Percentiles rank a stretch among this genome's conserved stretches.
Evolutionary conservation across 2,797 vertebrate genomes (phyloP).

Genomic region (Hybognathus amarus): DNA sequence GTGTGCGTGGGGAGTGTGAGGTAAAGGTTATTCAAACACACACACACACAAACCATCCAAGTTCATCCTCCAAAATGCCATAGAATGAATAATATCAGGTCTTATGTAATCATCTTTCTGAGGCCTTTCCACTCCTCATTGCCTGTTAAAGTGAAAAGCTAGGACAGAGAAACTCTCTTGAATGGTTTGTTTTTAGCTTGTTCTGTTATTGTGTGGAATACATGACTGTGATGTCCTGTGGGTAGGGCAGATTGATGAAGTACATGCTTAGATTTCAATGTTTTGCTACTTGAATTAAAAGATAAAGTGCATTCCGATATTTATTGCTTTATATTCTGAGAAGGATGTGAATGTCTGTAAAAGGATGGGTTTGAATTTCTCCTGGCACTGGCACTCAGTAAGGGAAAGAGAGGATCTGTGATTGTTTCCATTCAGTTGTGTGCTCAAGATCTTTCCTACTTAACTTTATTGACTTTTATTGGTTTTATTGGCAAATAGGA

Average conservation of each 20-base stretch:
- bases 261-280: background rate
- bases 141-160: background rate
- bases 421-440: conserved; percentile 5
- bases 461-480: background rate
- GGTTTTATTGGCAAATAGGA: background rate
- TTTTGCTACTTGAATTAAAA: conserved; percentile 37
- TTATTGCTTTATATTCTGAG: conserved; percentile 31
- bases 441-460: conserved; percentile 10
- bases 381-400: background rate
- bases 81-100: conserved; percentile 48
- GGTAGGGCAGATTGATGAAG: conserved; percentile 9
- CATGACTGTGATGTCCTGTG: background rate
- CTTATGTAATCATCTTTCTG: conserved; percentile 34
- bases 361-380: background rate
- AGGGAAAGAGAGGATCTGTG: conserved; percentile 5
- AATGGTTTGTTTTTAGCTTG: background rate
- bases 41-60: conserved; percentile 36
- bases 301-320: conserved; percentile 20
- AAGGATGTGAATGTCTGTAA: conserved; percentile 23
- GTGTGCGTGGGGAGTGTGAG: conserved; percentile 93
- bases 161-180: background rate
- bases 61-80: conserved; percentile 41
- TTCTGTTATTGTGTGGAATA: conserved; percentile 31
- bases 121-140: conserved; percentile 4
- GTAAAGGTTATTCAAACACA: conserved; percentile 72